Evolutionary conservation across 2,797 vertebrate species (phyloP), one percentile per base, ranked within the genome.

Genomic region (Rachycentron canadum): DNA sequence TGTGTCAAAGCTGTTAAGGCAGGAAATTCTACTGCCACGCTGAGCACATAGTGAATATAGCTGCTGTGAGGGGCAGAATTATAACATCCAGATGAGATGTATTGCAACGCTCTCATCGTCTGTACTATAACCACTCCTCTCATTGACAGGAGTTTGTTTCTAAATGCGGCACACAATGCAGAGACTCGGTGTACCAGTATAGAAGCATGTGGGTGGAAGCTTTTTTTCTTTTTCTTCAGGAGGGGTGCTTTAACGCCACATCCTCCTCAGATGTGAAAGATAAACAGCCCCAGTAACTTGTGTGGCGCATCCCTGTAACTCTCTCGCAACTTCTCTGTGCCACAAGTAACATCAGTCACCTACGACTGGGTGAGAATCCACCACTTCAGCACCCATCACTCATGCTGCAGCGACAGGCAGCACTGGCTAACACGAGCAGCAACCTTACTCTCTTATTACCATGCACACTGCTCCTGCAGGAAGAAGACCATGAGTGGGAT

Each of bases 181-280:
- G 74, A 59, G 53, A 69, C 69, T 81, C 23, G 1, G 36, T 55
- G 68, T 61, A 78, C 86, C 67, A 86, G 78, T 76, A 90, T 80
- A 86, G 86, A 88, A 85, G 79, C 45, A 19, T 19, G 86, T 88
- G 82, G 89, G 86, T 70, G 86, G 82, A 76, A 76, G 76, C 36
- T 74, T 81, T 75, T 74, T 87, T 43, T 41, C 19, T 43, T 41
- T 45, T 45, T 43, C 19, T 45, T 77, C 74, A 85, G 63, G 72
- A 85, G 81, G 50, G 79, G 66, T 1, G n/a, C 70, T 79, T 84
- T 43, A 82, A 82, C 45, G 63, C 68, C 69, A 74, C 74, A 80
- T 88, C 83, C 66, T 83, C 69, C 73, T 88, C 63, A 86, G 78
- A 85, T 76, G 71, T 65, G 62, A 82, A 76, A 81, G 72, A 87